A percentile compares a stretch with the other conserved stretches of the same genome.
phyloP scores from a whole-genome alignment of 2,888 invertebrate species.

The Stenichneumon culpator region DNA sequence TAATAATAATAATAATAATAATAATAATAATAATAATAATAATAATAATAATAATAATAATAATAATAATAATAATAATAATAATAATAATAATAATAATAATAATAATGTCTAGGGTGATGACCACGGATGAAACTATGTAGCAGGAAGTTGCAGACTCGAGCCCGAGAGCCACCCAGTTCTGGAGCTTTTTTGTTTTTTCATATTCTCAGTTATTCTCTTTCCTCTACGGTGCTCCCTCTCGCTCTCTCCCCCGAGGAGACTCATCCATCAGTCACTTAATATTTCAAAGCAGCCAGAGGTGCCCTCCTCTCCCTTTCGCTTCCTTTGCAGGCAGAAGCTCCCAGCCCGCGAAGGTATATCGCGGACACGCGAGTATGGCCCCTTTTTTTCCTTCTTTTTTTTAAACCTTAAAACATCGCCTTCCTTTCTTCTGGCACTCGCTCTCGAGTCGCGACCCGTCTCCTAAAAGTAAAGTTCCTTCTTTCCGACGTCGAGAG shows the following conservation, averaged over 20 bases:
- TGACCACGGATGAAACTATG: background rate
- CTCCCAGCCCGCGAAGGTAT: constrained; percentile 31
- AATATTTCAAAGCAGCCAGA: constrained; percentile 82
- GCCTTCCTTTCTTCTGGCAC: constrained; percentile 40
- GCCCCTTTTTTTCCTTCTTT: constrained; percentile 58
- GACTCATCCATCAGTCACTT: constrained; percentile 84
- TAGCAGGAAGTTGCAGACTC: background rate
- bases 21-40: no score
- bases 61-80: no score
- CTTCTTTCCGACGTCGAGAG: constrained; percentile 50
- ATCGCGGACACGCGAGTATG: constrained; percentile 36
- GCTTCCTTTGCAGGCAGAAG: constrained; percentile 37
- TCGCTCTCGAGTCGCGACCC: constrained; percentile 66
- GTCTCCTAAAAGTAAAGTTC: constrained; percentile 77
- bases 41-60: no score
- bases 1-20: no score
- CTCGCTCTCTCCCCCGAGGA: constrained; percentile 76
- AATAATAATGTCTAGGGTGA: background rate
- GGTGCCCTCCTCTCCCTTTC: constrained; percentile 38
- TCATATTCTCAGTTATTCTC: constrained; percentile 64
- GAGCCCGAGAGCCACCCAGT: constrained; percentile 3
- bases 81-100: no score
- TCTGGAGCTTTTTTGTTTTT: constrained; percentile 12
- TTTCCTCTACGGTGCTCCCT: constrained; percentile 53
- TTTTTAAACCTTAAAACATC: constrained; percentile 81